Conservation (phyloP, 2,113 vertebrate species). For the Rhagologus leucostigma region DNA sequence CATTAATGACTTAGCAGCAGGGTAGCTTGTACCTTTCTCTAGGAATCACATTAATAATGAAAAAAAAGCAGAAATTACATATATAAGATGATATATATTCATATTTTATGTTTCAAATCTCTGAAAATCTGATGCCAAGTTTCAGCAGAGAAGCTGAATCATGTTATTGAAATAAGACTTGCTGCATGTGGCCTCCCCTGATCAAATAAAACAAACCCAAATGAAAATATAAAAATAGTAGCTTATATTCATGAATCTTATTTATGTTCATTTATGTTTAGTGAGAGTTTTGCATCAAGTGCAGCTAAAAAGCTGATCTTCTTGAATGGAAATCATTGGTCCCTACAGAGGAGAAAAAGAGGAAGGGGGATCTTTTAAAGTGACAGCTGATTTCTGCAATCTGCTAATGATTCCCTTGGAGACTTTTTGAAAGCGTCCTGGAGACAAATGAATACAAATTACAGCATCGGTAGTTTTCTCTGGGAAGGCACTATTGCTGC, state of each 20-base stretch:
- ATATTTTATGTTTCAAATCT: not conserved
- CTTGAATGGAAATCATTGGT: not conserved
- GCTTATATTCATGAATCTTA: not conserved
- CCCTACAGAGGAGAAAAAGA: not conserved
- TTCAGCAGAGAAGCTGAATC: not conserved
- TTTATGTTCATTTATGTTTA: not conserved
- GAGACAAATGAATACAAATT: not conserved
- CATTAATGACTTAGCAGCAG: not conserved
- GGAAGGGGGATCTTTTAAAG: not conserved
- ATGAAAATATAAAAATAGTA: not conserved
- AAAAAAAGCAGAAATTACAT: not conserved
- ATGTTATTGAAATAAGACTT: not conserved
- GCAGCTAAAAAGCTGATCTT: not conserved
- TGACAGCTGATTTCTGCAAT: constrained; percentile 2
- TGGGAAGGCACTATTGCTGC: not conserved
- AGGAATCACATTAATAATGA: not conserved
- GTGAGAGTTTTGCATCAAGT: not conserved
- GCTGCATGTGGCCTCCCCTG: not conserved
- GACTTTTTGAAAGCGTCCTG: not conserved
- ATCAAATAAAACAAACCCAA: not conserved
- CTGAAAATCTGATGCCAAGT: not conserved
- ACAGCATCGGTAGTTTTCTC: not conserved
- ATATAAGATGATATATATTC: not conserved
- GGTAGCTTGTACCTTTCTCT: not conserved
- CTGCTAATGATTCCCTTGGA: constrained; percentile 15